Percentiles rank a stretch among this genome's conserved stretches.
phyloP scores from a whole-genome alignment of 1,140 invertebrate genomes.

The Drosophila seguyi region DNA sequence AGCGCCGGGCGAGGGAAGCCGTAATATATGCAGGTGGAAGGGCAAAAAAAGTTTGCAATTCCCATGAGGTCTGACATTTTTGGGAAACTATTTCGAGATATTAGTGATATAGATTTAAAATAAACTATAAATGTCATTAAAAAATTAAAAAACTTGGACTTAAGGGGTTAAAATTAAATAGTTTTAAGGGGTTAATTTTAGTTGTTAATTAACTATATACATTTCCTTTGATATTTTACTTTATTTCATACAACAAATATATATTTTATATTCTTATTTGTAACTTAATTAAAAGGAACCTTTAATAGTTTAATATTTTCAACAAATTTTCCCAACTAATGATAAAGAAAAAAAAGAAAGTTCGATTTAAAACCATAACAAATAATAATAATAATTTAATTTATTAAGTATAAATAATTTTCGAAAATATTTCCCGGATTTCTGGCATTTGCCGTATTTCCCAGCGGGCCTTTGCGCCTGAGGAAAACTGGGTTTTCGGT shows the following conservation, averaged over 20 bases:
- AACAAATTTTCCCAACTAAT: no score
- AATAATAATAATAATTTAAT: neutral
- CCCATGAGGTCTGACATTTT: slow-evolving; percentile 22
- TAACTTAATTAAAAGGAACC: no score
- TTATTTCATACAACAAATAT: neutral
- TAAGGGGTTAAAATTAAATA: no score
- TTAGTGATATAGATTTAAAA: neutral
- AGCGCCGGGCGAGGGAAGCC: neutral
- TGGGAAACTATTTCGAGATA: slow-evolving; percentile 5
- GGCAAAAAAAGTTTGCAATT: neutral
- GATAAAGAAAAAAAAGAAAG: rapidly evolving
- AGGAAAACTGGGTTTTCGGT: slow-evolving; percentile 3
- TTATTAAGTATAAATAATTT: neutral
- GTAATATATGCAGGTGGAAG: slow-evolving; percentile 28
- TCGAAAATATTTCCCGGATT: neutral
- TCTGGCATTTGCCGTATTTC: slow-evolving; percentile 18
- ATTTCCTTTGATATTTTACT: neutral
- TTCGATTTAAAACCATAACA: no score
- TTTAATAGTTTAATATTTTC: no score
- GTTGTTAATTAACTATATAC: neutral
- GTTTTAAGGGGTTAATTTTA: neutral
- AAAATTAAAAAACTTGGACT: no score
- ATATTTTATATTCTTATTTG: no score
- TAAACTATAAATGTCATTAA: no score
- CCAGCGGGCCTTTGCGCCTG: slow-evolving; percentile 24